Evolutionary conservation across 2,888 invertebrate species (phyloP).

Genomic region (Piscicola geometra): DNA sequence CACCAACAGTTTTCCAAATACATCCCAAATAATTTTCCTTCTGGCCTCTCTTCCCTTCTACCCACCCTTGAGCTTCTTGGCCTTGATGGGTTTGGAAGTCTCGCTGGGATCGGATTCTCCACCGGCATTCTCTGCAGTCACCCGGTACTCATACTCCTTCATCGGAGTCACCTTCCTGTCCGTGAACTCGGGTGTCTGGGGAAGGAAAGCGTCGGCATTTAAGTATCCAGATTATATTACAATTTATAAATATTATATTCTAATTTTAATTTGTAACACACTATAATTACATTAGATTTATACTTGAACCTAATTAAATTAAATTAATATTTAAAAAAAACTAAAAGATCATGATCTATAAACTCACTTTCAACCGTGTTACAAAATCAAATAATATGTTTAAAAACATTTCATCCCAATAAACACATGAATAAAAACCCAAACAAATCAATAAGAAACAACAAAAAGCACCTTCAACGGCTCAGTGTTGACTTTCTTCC

Average conservation of each 20-base stretch:
- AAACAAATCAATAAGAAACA: too few species aligned
- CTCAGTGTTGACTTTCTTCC: constrained; percentile 62
- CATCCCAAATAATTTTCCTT: background rate
- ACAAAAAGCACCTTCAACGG: constrained; percentile 39
- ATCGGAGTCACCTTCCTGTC: constrained; percentile 73
- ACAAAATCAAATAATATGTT: too few species aligned
- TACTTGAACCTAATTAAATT: background rate
- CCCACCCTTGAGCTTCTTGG: constrained; percentile 55
- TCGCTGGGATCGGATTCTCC: constrained; percentile 55
- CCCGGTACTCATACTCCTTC: constrained; percentile 58
- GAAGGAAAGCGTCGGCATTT: background rate
- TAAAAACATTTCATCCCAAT: too few species aligned
- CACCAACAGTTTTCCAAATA: background rate
- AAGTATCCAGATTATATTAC: background rate
- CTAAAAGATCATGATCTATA: too few species aligned
- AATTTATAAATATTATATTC: constrained; percentile 7
- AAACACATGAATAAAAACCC: too few species aligned
- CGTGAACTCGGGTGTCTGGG: constrained; percentile 48
- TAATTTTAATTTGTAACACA: background rate
- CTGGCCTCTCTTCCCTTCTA: too few species aligned
- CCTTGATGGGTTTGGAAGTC: constrained; percentile 51
- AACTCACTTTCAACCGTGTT: too few species aligned
- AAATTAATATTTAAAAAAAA: too few species aligned
- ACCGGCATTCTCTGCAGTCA: constrained; percentile 56
- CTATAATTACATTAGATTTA: background rate